Evolutionary conservation across 2,113 vertebrate genomes (phyloP).

Genomic region (Python bivittatus): DNA sequence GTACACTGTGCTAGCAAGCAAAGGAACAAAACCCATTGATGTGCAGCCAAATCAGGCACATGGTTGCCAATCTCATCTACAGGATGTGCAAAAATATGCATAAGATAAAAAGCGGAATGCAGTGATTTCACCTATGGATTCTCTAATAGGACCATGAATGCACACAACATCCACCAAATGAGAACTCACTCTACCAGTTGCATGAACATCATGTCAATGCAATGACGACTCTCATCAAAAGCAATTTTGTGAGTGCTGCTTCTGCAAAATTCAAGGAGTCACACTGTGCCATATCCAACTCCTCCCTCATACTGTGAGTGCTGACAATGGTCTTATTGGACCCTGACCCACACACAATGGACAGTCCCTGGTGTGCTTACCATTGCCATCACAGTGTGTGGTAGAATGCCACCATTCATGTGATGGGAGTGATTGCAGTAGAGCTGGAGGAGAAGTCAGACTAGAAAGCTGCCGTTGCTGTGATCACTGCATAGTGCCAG

Average conservation of each 20-base stretch:
- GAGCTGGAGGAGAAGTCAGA: no score
- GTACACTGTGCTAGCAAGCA: not conserved
- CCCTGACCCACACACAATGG: no score
- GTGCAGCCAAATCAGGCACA: not conserved
- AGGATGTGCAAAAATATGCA: not conserved
- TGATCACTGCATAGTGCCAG: no score
- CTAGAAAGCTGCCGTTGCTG: no score
- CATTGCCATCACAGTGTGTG: no score
- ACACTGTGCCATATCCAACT: not conserved
- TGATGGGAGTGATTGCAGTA: no score
- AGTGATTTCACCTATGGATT: not conserved
- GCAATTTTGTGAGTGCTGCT: not conserved
- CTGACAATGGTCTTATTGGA: no score
- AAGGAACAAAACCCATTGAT: not conserved
- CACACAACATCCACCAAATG: not conserved
- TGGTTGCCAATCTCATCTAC: not conserved
- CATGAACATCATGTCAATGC: not conserved
- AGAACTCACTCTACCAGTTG: not conserved
- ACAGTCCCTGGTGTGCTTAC: no score
- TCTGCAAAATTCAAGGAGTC: not conserved
- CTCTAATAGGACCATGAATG: not conserved
- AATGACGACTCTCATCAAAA: not conserved
- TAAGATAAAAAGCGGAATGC: not conserved
- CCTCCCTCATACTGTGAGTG: no score
- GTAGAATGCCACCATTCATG: no score